Base-by-base conservation (phyloP, 2,888 invertebrate species). In the Lepidochitona cinerea region DNA sequence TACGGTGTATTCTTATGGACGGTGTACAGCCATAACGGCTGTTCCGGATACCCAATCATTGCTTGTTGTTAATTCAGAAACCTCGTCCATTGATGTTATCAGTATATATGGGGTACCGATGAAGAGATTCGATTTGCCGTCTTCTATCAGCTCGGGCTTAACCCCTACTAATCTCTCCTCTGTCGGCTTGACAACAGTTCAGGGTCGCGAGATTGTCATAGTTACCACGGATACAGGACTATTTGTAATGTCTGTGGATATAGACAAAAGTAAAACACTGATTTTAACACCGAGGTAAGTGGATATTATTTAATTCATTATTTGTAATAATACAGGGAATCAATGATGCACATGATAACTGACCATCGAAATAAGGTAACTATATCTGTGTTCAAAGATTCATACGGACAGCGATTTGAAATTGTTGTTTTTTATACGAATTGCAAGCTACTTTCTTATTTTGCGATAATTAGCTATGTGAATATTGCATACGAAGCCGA, bases 91-190 rank as follows among this genome's bases (percentile, higher is more conserved):
- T 3, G 66, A 66, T 35, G 37, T 66, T 18, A 66, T 66, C 37
- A 66, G 37, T 37, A 66, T 66, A 12, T 66, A 66, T 26, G 66
- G 66, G 18, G 66, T 66, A 37, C 37, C 66, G 66, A 66, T 66
- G 66, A 66, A 66, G 18, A 14, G 66, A 12, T 66, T 66, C 66
- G 66, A 66, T 7, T 37, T 66, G 23, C 37, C 66, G 9, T 33
- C 35, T 14, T 36, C 37, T 35, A 18, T 66, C 1, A 66, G 37
- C 66, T 32, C 59, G 23, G 32, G 9, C 4, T 14, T 59, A 14
- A 26, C 14, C 9, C 59, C 59, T 54, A 32, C 9, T 18, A 12
- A 9, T 9, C 59, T 26, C 9, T 33, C 66, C 3, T 66, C 37
- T 37, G 35, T 66, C 14, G 18, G n/a, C 4, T 35, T 37, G 2